Evolutionary conservation across 2,113 vertebrate genomes (phyloP).

Genomic region (Amphiprion ocellaris): DNA sequence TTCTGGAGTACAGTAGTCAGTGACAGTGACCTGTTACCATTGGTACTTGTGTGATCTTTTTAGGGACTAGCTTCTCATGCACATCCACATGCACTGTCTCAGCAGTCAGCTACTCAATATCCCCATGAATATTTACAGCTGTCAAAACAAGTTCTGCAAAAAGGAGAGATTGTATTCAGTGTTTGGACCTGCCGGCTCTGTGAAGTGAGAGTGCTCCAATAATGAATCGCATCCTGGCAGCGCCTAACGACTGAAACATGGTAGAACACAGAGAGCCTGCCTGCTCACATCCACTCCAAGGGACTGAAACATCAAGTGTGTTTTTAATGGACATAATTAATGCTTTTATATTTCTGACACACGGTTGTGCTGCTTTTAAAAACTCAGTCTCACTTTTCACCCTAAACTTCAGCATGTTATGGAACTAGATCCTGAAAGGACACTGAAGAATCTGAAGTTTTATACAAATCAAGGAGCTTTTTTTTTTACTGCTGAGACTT

Average conservation of each 20-base stretch:
- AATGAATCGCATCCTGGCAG: constrained; percentile 35
- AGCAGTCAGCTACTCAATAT: constrained; percentile 50
- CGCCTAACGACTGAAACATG: constrained; percentile 37
- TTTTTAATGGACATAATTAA: constrained; percentile 30
- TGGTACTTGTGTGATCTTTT: constrained; percentile 21
- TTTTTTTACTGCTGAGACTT: background rate
- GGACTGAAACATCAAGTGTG: constrained; percentile 7
- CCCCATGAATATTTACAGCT: constrained; percentile 72
- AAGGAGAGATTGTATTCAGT: constrained; percentile 51
- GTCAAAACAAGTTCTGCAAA: constrained; percentile 42
- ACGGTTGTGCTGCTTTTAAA: no score
- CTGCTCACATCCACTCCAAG: background rate
- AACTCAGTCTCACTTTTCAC: no score
- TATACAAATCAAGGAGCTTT: background rate
- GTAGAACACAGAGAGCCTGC: constrained; percentile 39
- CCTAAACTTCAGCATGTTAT: no score
- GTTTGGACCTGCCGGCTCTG: constrained; percentile 35
- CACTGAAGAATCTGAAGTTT: no score
- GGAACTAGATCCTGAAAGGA: no score
- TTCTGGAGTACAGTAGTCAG: background rate
- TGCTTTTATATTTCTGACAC: no score
- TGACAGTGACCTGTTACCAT: constrained; percentile 7
- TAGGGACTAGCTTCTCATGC: constrained; percentile 46
- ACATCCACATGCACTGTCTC: constrained; percentile 37
- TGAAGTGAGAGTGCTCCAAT: constrained; percentile 42